Evolutionary conservation across 2,888 invertebrate genomes (phyloP).

Genomic region (Linyphia triangularis): DNA sequence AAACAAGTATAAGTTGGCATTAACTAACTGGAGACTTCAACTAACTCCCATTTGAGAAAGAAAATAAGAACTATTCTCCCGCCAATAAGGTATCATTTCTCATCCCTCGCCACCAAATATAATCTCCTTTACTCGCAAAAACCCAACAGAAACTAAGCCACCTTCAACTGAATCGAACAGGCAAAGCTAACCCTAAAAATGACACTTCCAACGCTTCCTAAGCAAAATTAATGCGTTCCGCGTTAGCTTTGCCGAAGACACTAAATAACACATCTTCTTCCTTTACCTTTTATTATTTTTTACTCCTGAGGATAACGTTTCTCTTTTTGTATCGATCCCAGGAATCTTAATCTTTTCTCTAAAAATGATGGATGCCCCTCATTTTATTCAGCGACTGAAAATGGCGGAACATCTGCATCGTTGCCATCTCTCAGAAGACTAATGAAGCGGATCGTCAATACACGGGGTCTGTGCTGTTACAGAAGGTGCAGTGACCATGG

Average conservation of each 20-base stretch:
- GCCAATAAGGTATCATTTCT: slow-evolving; percentile 9
- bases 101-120: neutral
- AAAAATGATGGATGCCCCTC: slow-evolving; percentile 67
- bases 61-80: too few relatives aligned
- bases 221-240: slow-evolving; percentile 62
- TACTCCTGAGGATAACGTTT: slow-evolving; percentile 36
- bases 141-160: neutral
- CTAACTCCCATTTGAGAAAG: too few relatives aligned
- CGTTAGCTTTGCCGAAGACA: slow-evolving; percentile 38
- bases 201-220: slow-evolving; percentile 41
- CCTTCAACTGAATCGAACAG: slow-evolving; percentile 38
- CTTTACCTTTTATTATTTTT: slow-evolving; percentile 2
- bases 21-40: too few relatives aligned
- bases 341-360: slow-evolving; percentile 62
- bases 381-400: slow-evolving; percentile 42
- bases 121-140: neutral
- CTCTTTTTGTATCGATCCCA: slow-evolving; percentile 50
- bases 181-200: slow-evolving; percentile 37
- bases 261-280: slow-evolving; percentile 54
- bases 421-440: slow-evolving; percentile 30
- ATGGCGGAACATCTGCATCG: slow-evolving; percentile 35
- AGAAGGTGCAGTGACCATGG: neutral
- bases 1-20: too few relatives aligned
- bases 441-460: slow-evolving; percentile 56
- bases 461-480: neutral